Evolutionary conservation across 2,113 vertebrate genomes (phyloP).

Genomic region (Archocentrus centrarchus): DNA sequence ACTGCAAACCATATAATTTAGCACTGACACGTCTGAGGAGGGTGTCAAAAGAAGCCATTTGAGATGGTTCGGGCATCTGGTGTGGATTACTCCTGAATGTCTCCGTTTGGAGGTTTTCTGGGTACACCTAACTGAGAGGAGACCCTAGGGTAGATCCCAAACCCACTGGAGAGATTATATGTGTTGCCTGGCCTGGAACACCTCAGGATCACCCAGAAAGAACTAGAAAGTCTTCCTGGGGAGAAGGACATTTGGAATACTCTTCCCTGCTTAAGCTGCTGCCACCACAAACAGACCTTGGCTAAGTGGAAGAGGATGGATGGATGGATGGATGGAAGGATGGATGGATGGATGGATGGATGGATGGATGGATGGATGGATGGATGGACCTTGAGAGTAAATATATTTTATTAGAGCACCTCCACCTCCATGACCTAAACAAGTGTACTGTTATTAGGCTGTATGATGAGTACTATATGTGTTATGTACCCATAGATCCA

Average conservation of each 20-base stretch:
- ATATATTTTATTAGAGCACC: background rate
- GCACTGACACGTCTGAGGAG: background rate
- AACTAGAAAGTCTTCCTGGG: too few species aligned
- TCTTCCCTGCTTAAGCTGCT: background rate
- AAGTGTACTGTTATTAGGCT: too few species aligned
- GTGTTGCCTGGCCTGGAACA: background rate
- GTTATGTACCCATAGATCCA: background rate
- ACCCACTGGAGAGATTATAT: too few species aligned
- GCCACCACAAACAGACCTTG: background rate
- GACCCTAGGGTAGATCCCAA: background rate
- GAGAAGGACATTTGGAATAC: background rate
- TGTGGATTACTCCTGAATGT: background rate
- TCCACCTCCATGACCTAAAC: background rate
- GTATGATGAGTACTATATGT: too few species aligned
- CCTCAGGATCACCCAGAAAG: too few species aligned
- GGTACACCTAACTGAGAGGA: background rate
- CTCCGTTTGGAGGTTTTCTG: background rate
- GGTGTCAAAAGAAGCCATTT: background rate
- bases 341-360: too few species aligned
- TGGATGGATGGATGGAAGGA: too few species aligned
- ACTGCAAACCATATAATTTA: background rate
- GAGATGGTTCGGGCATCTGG: background rate
- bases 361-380: too few species aligned
- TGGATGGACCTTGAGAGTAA: background rate
- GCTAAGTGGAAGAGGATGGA: background rate